phyloP scores from a whole-genome alignment of 2,113 vertebrate species.

The Haliaeetus leucogaster region DNA sequence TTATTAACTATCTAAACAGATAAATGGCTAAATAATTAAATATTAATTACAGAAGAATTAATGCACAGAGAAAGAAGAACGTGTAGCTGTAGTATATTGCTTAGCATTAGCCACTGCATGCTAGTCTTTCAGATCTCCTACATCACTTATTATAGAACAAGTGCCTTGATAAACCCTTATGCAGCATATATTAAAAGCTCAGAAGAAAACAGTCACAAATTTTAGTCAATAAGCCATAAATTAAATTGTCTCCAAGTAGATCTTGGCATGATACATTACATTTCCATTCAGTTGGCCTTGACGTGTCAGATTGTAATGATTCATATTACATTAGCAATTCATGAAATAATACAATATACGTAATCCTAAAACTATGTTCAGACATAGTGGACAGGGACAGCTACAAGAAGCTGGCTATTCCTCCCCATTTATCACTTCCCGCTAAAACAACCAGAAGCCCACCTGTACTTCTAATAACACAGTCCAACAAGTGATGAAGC shows the following conservation, averaged over 20 bases:
- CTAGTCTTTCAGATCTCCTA: neutral
- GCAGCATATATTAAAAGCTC: constrained; percentile 12
- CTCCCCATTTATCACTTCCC: neutral
- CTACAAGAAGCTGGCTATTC: neutral
- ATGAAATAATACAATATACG: neutral
- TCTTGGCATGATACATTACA: neutral
- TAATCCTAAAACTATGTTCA: neutral
- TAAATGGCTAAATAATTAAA: neutral
- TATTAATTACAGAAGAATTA: neutral
- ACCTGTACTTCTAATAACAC: neutral
- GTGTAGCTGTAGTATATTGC: neutral
- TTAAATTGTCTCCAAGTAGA: neutral
- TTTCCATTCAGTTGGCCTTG: neutral
- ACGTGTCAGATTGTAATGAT: neutral
- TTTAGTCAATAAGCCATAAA: constrained; percentile 17
- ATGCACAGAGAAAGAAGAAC: neutral
- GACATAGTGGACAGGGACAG: neutral
- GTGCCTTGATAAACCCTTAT: neutral
- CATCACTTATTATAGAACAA: neutral
- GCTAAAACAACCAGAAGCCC: neutral
- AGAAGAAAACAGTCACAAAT: neutral
- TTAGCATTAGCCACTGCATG: neutral
- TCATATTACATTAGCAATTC: neutral
- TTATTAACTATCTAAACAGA: neutral
- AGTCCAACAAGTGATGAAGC: neutral